A percentile compares a stretch with the other conserved stretches of the same genome.
These are phyloP conservation scores for Callochromis pleurospilus DNA, from an alignment of 2,113 vertebrate species.

Conservation along the genomic window DNA sequence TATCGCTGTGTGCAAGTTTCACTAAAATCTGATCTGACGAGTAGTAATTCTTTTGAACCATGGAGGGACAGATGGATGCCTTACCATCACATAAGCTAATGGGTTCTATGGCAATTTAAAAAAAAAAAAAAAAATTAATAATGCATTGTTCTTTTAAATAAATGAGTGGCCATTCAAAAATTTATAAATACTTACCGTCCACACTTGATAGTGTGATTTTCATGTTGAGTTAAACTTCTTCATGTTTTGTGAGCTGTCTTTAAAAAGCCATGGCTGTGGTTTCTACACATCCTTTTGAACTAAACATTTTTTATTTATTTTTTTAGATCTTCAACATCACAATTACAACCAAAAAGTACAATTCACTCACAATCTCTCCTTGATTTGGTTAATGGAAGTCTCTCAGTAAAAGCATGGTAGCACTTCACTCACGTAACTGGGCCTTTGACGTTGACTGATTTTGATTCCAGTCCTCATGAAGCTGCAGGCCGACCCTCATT, in stretches of 20 bases:
- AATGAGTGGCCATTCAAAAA: background rate
- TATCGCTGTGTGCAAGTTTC: background rate
- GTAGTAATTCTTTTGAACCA: background rate
- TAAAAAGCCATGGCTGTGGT: background rate
- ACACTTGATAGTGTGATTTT: background rate
- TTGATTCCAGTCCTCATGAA: background rate
- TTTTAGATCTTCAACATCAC: background rate
- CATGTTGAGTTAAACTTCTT: background rate
- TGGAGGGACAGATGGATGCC: background rate
- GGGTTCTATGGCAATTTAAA: background rate
- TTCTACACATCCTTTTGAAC: background rate
- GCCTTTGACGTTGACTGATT: background rate
- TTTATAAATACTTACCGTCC: background rate
- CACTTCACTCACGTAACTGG: background rate
- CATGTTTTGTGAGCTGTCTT: background rate
- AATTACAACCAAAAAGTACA: background rate
- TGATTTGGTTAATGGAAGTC: background rate
- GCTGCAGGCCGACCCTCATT: background rate
- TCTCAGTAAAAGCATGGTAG: background rate
- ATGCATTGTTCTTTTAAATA: background rate
- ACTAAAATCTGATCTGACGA: background rate
- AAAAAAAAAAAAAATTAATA: accelerated
- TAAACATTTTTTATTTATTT: background rate
- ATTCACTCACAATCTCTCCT: background rate
- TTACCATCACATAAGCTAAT: background rate